These are phyloP conservation scores for Natator depressus DNA, from an alignment of 2,113 vertebrate species.

Conservation along the genomic window DNA sequence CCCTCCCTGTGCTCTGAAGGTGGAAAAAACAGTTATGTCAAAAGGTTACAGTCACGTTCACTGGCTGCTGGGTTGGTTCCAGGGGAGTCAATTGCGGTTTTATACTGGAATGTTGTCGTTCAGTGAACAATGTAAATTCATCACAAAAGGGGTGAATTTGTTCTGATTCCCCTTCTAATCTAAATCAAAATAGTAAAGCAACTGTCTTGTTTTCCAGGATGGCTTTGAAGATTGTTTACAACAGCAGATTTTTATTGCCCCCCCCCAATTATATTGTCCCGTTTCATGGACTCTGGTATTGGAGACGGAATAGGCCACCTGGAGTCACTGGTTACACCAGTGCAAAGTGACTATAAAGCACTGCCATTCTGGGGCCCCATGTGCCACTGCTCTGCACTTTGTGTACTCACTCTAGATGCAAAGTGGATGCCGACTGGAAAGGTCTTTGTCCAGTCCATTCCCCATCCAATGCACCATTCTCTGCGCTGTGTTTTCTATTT, in stretches of 20 bases:
- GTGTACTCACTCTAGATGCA: background rate
- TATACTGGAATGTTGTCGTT: background rate
- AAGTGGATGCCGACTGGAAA: background rate
- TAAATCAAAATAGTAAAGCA: slow-evolving; percentile 32
- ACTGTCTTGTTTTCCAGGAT: background rate
- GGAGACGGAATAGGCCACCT: background rate
- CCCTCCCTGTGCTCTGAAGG: background rate
- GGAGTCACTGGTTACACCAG: background rate
- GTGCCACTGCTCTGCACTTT: background rate
- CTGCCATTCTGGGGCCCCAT: background rate
- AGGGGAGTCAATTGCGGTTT: background rate
- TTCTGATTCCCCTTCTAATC: slow-evolving; percentile 36
- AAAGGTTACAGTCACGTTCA: background rate
- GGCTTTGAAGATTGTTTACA: slow-evolving; percentile 48
- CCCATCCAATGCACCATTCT: background rate
- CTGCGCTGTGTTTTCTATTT: background rate
- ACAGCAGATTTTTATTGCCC: background rate
- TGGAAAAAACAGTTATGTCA: background rate
- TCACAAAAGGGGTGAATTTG: background rate
- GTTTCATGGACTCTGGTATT: background rate
- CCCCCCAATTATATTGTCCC: background rate
- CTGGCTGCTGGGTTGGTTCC: background rate
- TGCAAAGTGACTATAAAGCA: background rate
- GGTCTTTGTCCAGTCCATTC: background rate
- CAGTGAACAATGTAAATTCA: background rate